Percentiles rank a stretch among this genome's conserved stretches.
Conservation (phyloP, 2,888 invertebrate genomes). For the Scaptomyza cyrtandrae region DNA sequence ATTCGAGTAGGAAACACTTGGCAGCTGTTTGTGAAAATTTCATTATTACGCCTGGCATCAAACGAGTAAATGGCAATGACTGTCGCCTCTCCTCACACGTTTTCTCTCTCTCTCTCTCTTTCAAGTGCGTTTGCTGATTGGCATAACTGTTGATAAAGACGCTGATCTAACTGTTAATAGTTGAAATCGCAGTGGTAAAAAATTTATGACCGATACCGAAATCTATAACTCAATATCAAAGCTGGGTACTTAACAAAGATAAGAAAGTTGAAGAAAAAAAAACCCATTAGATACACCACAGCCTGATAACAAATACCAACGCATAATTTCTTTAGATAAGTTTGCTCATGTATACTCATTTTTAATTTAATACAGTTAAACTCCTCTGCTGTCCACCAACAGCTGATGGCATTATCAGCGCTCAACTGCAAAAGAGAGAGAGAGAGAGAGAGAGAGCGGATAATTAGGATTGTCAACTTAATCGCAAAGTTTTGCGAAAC, state of each 20-base stretch:
- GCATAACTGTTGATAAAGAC: neutral
- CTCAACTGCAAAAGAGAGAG: neutral
- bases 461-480: conserved; percentile 29
- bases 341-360: conserved; percentile 6
- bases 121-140: neutral
- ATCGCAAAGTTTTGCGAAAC: conserved; percentile 21
- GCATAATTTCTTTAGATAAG: conserved; percentile 4
- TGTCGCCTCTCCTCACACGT: too few species aligned
- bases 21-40: conserved; percentile 22
- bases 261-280: conserved; percentile 43
- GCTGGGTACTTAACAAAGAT: conserved; percentile 41
- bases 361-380: conserved; percentile 10
- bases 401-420: conserved; percentile 32
- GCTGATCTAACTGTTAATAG: conserved; percentile 11
- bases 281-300: conserved; percentile 15
- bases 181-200: conserved; percentile 11
- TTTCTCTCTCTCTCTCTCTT: neutral
- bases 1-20: conserved; percentile 54
- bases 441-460: neutral
- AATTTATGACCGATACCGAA: conserved; percentile 51
- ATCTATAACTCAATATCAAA: conserved; percentile 45
- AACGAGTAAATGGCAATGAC: conserved; percentile 22
- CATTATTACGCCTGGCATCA: conserved; percentile 32
- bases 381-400: neutral
- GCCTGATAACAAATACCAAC: conserved; percentile 26